Evolutionary conservation across 2,797 vertebrate species (phyloP), one percentile per base, ranked within the genome.

Genomic region (Sebastes kiyomatsui): DNA sequence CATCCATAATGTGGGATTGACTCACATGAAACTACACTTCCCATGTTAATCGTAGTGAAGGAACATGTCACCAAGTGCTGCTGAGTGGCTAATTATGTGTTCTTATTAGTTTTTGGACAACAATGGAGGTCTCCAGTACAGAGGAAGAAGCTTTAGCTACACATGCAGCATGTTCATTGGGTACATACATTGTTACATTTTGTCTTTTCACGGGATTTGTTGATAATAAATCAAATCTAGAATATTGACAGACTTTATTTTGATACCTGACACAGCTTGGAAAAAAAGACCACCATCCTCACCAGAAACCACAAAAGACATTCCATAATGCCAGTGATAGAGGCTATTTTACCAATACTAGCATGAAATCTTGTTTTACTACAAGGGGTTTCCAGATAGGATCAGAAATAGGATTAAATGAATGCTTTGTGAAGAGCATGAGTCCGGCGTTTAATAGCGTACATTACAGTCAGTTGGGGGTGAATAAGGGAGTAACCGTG

Each of bases 381-480:
- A 23, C 14, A 9, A 35, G 14, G 2, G 4, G 22, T 32, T 25
- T 59, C 62, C 20, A 35, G 35, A 68, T 49, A 55, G 25, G 5
- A 61, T 70, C 32, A 64, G 33, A 80, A 69, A 79, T 32, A 35
- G 18, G 20, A 80, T 72, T 11, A 60, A 67, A 82, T 33, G 8
- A 56, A 61, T 61, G 10, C 30, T 72, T 77, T 55, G 64, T 68
- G 30, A 68, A 62, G 52, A 81, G 38, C 16, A 49, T 62, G n/a
- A 77, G 56, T 79, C n/a, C 22, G 62, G 60, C 12, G 1, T 80
- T 82, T 16, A 65, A 70, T 46, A 20, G 32, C 12, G 7, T 32
- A 25, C 22, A 16, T 23, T 28, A 23, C 32, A 60, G 55, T 74
- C 3, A 75, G 30, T 64, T 30, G 67, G 7, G 33, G 62, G 25